phyloP scores from a whole-genome alignment of 2,113 vertebrate genomes.

The Toxostoma redivivum region DNA sequence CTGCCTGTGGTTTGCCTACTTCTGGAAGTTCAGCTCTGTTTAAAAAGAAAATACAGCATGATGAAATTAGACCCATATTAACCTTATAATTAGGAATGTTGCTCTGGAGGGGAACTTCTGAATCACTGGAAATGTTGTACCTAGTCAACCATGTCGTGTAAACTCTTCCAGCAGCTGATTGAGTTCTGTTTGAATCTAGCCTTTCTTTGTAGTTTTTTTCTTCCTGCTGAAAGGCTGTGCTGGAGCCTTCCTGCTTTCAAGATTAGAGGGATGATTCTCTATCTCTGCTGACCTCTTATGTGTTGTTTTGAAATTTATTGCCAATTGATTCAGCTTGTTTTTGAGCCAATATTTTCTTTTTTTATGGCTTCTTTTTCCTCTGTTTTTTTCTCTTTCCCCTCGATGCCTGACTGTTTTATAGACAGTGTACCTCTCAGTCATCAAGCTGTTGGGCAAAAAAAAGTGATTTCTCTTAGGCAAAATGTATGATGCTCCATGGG shows the following conservation, averaged over 20 bases:
- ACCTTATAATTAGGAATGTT: not conserved
- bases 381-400: not conserved
- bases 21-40: not conserved
- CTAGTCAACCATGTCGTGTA: not conserved
- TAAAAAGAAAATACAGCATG: not conserved
- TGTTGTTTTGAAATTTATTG: not conserved
- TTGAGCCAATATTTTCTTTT: not conserved
- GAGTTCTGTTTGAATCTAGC: not conserved
- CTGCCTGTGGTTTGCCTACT: not conserved
- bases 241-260: not conserved
- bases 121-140: not conserved
- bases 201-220: not conserved
- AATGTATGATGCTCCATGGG: not conserved
- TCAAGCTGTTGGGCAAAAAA: not conserved
- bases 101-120: not conserved
- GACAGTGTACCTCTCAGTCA: not conserved
- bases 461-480: not conserved
- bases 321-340: not conserved
- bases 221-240: not conserved
- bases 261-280: not conserved
- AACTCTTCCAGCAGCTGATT: not conserved
- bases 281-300: not conserved
- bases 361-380: not conserved
- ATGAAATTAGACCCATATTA: not conserved
- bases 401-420: not conserved